Conservation (phyloP, 2,888 invertebrate genomes). For the Rhagophthalmus giganteus region DNA sequence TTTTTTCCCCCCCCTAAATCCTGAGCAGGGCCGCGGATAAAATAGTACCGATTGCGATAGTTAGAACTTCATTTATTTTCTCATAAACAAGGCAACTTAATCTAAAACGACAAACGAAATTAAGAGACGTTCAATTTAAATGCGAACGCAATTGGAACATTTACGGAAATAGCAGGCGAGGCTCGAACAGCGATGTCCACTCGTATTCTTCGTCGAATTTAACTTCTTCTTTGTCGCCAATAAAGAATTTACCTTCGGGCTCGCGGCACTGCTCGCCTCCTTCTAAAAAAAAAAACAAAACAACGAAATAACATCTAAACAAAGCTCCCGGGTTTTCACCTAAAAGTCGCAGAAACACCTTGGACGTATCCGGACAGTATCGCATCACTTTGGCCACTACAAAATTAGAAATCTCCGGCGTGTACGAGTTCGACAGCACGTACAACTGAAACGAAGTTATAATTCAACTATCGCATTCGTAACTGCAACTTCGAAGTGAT, state of each 20-base stretch:
- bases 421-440: conserved; percentile 39
- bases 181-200: conserved; percentile 25
- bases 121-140: too few relatives aligned
- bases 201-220: conserved; percentile 3
- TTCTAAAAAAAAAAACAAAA: too few relatives aligned
- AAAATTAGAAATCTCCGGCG: conserved; percentile 51
- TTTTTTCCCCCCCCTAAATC: too few relatives aligned
- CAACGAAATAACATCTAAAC: too few relatives aligned
- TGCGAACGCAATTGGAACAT: neutral
- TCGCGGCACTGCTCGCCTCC: conserved; percentile 46
- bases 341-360: conserved; percentile 40
- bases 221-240: conserved; percentile 39
- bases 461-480: conserved; percentile 22
- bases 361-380: conserved; percentile 27
- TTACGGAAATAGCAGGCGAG: conserved; percentile 23
- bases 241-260: conserved; percentile 50
- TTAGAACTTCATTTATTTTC: too few relatives aligned
- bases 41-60: too few relatives aligned
- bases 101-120: too few relatives aligned
- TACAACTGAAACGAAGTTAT: conserved; percentile 5
- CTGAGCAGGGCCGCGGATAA: too few relatives aligned
- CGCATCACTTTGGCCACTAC: conserved; percentile 47
- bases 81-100: too few relatives aligned
- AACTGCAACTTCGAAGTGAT: conserved; percentile 1
- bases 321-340: conserved; percentile 34